A percentile compares a stretch with the other conserved stretches of the same genome.
phyloP scores from a whole-genome alignment of 2,797 vertebrate species.

The Emys orbicularis region DNA sequence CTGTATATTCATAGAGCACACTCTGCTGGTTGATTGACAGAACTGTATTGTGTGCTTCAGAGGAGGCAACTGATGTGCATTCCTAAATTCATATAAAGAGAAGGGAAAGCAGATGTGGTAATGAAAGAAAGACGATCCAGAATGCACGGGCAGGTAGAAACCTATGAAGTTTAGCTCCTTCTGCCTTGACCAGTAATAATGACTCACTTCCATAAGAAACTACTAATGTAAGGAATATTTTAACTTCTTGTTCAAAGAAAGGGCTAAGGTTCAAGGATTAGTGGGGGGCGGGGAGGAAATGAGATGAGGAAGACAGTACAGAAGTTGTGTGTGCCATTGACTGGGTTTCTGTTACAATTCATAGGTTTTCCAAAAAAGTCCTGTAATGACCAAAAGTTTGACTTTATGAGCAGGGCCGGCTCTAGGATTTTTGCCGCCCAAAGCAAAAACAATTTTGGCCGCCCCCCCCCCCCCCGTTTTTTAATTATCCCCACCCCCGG shows the following conservation, averaged over 20 bases:
- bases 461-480: too few relatives aligned
- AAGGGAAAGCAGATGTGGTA: accelerated
- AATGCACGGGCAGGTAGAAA: not conserved
- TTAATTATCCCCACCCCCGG: too few relatives aligned
- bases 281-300: not conserved
- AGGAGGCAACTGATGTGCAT: accelerated
- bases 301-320: not conserved
- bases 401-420: constrained; percentile 4
- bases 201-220: not conserved
- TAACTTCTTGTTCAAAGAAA: not conserved
- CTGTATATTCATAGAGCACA: not conserved
- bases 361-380: not conserved
- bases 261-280: accelerated
- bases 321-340: not conserved
- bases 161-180: not conserved
- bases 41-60: not conserved
- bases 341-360: not conserved
- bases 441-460: too few relatives aligned
- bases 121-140: not conserved
- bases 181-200: not conserved
- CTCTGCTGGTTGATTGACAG: not conserved
- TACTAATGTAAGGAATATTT: not conserved
- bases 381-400: not conserved
- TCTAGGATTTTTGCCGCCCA: too few relatives aligned
- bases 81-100: not conserved